Conservation (phyloP, 2,113 vertebrate species). For the Ailurus styani region DNA sequence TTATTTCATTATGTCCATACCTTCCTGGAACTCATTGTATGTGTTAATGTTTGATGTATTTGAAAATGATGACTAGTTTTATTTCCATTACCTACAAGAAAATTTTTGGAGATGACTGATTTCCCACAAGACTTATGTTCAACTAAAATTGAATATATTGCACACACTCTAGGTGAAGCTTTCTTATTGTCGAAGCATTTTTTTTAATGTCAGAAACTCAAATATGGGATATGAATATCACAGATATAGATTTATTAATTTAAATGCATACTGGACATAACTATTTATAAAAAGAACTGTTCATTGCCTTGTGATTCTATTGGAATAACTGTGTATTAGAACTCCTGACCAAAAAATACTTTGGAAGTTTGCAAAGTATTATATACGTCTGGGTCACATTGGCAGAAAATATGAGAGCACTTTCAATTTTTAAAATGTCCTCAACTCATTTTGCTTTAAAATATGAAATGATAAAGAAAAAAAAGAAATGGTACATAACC, state of each 20-base stretch:
- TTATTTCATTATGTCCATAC: not conserved
- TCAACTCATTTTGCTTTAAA: not conserved
- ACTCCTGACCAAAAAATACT: not conserved
- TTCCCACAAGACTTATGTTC: slow-evolving; percentile 60
- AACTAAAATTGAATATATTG: slow-evolving; percentile 59
- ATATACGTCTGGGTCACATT: not conserved
- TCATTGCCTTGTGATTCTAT: not conserved
- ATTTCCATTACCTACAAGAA: slow-evolving; percentile 61
- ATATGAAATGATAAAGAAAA: not conserved
- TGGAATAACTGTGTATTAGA: not conserved
- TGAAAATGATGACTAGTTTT: slow-evolving; percentile 55
- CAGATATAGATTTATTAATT: not conserved
- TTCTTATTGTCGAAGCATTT: slow-evolving; percentile 47
- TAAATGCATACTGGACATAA: not conserved
- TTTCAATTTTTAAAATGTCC: not conserved
- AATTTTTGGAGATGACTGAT: slow-evolving; percentile 58
- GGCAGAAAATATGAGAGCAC: not conserved
- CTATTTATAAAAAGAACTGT: not conserved
- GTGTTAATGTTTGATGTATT: slow-evolving; percentile 59
- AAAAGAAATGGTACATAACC: not conserved
- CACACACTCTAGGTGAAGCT: slow-evolving; percentile 15
- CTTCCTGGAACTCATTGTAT: slow-evolving; percentile 31
- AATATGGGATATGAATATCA: not conserved
- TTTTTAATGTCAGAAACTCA: not conserved
- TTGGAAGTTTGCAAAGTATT: not conserved